Conservation (phyloP, 2,113 vertebrate genomes). For the Rhinopomastus cyanomelas region DNA sequence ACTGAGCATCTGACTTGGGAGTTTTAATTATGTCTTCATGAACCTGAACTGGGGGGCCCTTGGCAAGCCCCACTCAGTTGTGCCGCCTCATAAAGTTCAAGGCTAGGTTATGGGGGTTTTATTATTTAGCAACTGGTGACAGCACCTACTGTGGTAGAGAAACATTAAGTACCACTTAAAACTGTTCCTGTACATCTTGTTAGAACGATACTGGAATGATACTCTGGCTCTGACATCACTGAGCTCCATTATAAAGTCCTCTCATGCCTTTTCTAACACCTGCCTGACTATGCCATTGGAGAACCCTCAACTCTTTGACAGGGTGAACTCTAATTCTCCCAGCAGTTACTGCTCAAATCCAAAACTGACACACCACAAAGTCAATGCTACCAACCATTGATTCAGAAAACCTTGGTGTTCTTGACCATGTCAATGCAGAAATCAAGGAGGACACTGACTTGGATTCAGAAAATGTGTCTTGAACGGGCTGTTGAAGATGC, state of each 20-base stretch:
- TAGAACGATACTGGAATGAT: conserved; percentile 64
- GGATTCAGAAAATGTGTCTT: neutral
- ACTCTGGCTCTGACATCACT: conserved; percentile 37
- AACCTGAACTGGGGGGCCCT: conserved; percentile 62
- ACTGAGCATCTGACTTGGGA: conserved; percentile 26
- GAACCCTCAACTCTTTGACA: neutral
- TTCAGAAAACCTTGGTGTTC: neutral
- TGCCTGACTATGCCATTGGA: neutral
- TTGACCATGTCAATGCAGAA: neutral
- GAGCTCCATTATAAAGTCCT: conserved; percentile 55
- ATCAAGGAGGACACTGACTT: neutral
- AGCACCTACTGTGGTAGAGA: conserved; percentile 46
- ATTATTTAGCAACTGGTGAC: conserved; percentile 73
- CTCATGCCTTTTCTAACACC: conserved; percentile 45
- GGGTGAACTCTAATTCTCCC: neutral
- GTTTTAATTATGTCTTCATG: conserved; percentile 61
- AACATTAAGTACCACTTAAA: conserved; percentile 74
- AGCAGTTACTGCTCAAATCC: conserved; percentile 10
- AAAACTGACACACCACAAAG: conserved; percentile 1
- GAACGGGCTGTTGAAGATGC: neutral
- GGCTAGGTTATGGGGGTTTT: conserved; percentile 61
- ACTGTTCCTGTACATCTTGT: conserved; percentile 65
- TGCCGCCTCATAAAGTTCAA: conserved; percentile 66
- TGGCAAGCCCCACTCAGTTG: conserved; percentile 40
- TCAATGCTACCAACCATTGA: neutral